Evolutionary conservation across 1,140 invertebrate genomes (phyloP), one percentile per base, ranked within the genome.

Genomic region (Drosophila bocki): DNA sequence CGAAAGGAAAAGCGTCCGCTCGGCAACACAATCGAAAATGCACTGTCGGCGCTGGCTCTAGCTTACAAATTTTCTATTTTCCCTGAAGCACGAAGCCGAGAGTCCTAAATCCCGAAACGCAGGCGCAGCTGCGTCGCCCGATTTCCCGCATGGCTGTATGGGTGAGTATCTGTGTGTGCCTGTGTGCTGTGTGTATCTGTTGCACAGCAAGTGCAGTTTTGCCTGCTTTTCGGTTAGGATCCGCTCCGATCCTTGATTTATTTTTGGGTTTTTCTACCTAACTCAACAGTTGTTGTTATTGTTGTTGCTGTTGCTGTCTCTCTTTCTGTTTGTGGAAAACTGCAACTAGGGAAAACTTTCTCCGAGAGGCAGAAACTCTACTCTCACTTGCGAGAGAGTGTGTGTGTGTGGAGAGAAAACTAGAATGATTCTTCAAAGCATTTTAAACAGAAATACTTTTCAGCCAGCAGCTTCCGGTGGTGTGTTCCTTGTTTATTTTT

Each of bases 211-310:
- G 84, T 88, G 83, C 76, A 88, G 64, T 59, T 68, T 57, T 76
- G 80, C 78, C 76, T 86, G 85, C 77, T 69, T 69, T 68, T 50
- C 37, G 81, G 11, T 19, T 41, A 11, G 51, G 53, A 13, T 57
- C 59, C 63, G 37, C 48, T 60, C 54, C 64, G 80, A 79, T 88
- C 84, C 84, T 88, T 88, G 84, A 90, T 88, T 88, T 88, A 90
- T 87, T 88, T 87, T 83, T 87, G 86, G 67, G 37, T 71, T 80
- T 76, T 69, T 84, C 84, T 90, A 88, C 84, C 84, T 88, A 88
- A 69, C 63, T 63, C 72, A 59, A 68, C 53, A 53, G 75, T 77
- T 77, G 72, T 71, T 78, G 76, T 56, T 64, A 47, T 22, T 54
- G 33, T 57, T 69, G 15, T 29, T 7, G 45, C 1, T n/a, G 13